These are phyloP conservation scores for Apamea monoglypha DNA, from an alignment of 2,888 invertebrate species.

Conservation along the genomic window DNA sequence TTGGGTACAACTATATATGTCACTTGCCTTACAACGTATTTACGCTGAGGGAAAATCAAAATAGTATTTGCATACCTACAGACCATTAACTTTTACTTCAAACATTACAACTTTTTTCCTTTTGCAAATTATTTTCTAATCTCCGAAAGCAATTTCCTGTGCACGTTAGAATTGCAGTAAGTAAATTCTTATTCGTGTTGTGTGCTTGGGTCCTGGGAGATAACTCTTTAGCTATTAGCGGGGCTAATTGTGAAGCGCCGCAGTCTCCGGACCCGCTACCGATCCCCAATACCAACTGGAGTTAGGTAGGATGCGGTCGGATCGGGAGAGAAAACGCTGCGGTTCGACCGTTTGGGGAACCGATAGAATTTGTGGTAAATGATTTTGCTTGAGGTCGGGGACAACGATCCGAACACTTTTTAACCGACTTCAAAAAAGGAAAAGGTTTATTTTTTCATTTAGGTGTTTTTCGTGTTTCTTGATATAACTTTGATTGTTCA, in stretches of 20 bases:
- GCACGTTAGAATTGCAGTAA: conserved; percentile 49
- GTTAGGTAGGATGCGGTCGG: conserved; percentile 51
- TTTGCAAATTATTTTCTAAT: conserved; percentile 34
- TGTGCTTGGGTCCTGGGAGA: conserved; percentile 60
- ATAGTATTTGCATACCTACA: conserved; percentile 23
- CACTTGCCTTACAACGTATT: background rate
- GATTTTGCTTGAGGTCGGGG: background rate
- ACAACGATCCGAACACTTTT: background rate
- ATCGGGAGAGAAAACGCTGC: conserved; percentile 35
- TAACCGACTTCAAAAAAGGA: background rate
- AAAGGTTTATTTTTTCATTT: no score
- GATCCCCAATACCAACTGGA: conserved; percentile 64
- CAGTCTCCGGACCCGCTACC: conserved; percentile 60
- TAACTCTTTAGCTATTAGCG: conserved; percentile 75
- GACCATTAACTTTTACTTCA: conserved; percentile 4
- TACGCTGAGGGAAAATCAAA: conserved; percentile 5
- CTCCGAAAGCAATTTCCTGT: conserved; percentile 26
- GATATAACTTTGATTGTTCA: background rate
- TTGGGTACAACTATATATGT: background rate
- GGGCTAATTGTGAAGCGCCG: conserved; percentile 77
- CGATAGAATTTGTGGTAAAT: no score
- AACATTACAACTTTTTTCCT: background rate
- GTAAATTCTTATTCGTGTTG: conserved; percentile 62
- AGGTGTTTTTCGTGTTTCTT: background rate
- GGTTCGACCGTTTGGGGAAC: background rate